These are phyloP conservation scores for Platypus cylindrus DNA, from an alignment of 2,888 invertebrate genomes.

Conservation along the genomic window DNA sequence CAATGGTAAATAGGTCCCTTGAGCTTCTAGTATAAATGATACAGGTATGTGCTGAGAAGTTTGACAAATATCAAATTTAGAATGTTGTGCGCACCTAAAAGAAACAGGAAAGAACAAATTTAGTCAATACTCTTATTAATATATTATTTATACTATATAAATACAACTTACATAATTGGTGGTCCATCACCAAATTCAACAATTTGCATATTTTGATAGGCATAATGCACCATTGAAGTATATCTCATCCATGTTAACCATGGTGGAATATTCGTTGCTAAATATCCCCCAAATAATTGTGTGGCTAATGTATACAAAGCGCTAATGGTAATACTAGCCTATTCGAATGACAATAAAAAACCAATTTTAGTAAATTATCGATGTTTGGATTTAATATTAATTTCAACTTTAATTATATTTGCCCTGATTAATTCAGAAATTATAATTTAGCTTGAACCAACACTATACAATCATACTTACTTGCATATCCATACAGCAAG, in stretches of 20 bases:
- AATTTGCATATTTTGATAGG: conserved; percentile 70
- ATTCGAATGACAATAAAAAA: background rate
- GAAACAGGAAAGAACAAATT: conserved; percentile 5
- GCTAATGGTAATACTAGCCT: conserved; percentile 64
- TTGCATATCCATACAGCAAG: conserved; percentile 63
- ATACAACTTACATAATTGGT: conserved; percentile 47
- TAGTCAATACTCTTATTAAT: background rate
- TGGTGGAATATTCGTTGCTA: conserved; percentile 58
- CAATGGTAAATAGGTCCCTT: conserved; percentile 50
- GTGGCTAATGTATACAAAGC: conserved; percentile 65
- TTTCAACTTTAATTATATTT: too few species aligned
- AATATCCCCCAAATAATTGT: conserved; percentile 63
- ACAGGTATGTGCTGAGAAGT: conserved; percentile 50
- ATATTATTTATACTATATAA: background rate
- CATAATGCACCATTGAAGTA: conserved; percentile 66
- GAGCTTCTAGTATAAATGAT: conserved; percentile 51
- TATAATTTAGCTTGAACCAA: background rate
- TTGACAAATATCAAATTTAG: conserved; percentile 51
- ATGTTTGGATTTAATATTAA: background rate
- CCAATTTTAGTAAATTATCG: background rate
- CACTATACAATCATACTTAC: conserved; percentile 34
- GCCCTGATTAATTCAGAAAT: too few species aligned
- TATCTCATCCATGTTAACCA: conserved; percentile 65
- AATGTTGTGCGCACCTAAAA: conserved; percentile 53
- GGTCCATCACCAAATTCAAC: conserved; percentile 60